These are phyloP conservation scores for Calidris pugnax DNA, from an alignment of 2,113 vertebrate genomes.

Conservation along the genomic window DNA sequence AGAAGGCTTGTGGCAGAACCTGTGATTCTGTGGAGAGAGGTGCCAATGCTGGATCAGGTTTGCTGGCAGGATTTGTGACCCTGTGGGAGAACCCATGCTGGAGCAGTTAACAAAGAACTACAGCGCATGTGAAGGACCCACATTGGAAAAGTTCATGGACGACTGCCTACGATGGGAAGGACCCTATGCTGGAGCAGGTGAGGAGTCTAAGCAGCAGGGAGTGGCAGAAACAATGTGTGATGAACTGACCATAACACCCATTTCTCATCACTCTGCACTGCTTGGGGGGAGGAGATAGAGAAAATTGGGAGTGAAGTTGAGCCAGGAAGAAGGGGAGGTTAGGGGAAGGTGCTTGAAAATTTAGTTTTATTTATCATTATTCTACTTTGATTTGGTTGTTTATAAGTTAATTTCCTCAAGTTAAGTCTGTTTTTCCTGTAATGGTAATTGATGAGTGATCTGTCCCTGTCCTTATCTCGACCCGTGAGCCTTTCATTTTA, in stretches of 20 bases:
- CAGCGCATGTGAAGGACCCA: neutral
- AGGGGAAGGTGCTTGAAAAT: neutral
- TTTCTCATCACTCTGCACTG: neutral
- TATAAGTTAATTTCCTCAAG: neutral
- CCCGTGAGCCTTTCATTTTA: neutral
- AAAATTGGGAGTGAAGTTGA: neutral
- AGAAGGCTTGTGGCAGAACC: neutral
- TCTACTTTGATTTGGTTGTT: neutral
- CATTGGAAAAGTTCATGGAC: neutral
- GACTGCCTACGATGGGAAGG: neutral
- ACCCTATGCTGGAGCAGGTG: neutral
- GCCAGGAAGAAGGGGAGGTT: neutral
- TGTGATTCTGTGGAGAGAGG: neutral
- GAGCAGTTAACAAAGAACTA: neutral
- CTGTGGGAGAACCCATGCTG: neutral
- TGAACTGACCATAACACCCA: neutral
- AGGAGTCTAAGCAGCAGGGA: neutral
- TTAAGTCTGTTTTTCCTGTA: neutral
- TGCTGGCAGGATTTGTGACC: neutral
- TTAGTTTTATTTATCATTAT: neutral
- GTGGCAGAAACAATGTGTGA: neutral
- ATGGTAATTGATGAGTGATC: neutral
- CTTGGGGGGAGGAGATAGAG: neutral
- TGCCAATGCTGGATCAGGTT: neutral
- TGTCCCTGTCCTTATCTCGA: neutral